phyloP scores from a whole-genome alignment of 2,113 vertebrate species.

The Calcarius ornatus region DNA sequence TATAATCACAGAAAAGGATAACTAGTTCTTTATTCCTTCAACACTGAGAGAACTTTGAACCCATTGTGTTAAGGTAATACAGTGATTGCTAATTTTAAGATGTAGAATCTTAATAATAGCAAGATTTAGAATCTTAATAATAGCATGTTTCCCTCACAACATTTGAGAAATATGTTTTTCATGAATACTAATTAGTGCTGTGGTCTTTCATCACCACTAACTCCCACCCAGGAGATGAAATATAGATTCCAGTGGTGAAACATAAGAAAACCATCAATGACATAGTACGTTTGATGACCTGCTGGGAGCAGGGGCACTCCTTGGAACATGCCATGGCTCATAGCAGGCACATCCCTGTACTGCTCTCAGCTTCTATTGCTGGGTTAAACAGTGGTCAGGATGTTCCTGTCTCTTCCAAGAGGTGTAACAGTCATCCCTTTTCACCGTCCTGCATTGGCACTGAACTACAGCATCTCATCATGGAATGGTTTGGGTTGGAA shows the following conservation, averaged over 20 bases:
- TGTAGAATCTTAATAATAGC: not conserved
- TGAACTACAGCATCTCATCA: not conserved
- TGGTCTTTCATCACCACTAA: not conserved
- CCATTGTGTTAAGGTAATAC: not conserved
- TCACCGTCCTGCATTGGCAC: not conserved
- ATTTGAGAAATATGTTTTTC: not conserved
- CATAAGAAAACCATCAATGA: fast-evolving
- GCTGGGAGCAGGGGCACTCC: not conserved
- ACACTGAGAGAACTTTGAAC: not conserved
- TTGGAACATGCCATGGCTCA: not conserved
- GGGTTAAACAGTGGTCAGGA: not conserved
- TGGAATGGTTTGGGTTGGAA: not conserved
- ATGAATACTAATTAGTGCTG: not conserved
- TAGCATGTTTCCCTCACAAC: not conserved
- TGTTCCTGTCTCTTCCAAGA: fast-evolving
- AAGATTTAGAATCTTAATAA: not conserved
- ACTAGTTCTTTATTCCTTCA: not conserved
- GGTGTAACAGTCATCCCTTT: not conserved
- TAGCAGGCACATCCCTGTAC: not conserved
- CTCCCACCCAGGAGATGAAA: not conserved
- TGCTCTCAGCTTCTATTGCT: not conserved
- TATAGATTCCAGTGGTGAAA: not conserved
- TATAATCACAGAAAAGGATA: not conserved
- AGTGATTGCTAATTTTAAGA: not conserved
- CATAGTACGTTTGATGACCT: fast-evolving